These are phyloP conservation scores for Lethrus apterus DNA, from an alignment of 1,140 invertebrate species.

Conservation along the genomic window DNA sequence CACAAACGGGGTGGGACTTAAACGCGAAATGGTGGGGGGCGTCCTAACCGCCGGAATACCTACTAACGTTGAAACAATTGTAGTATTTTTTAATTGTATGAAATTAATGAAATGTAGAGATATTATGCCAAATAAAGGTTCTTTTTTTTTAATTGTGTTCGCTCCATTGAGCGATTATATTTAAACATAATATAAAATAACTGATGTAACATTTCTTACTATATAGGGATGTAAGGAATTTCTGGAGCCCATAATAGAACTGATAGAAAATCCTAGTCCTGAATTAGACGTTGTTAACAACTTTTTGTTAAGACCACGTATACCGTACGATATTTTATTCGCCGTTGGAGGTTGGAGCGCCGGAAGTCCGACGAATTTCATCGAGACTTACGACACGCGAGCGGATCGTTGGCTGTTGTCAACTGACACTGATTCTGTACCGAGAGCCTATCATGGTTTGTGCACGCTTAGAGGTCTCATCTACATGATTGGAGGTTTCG, in stretches of 20 bases:
- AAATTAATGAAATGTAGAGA: too few relatives aligned
- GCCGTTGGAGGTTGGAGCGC: constrained; percentile 74
- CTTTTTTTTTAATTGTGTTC: too few relatives aligned
- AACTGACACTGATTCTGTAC: constrained; percentile 51
- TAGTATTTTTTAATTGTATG: too few relatives aligned
- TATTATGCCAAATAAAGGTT: too few relatives aligned
- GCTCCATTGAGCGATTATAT: too few relatives aligned
- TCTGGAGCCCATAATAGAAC: constrained; percentile 24
- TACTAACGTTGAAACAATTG: too few relatives aligned
- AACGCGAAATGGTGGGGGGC: too few relatives aligned
- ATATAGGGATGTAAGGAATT: constrained; percentile 28
- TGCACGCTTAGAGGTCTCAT: constrained; percentile 59
- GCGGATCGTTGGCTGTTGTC: constrained; percentile 58
- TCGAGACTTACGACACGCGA: constrained; percentile 70
- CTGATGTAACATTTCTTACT: too few relatives aligned
- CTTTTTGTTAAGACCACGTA: constrained; percentile 52
- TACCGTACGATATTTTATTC: constrained; percentile 64
- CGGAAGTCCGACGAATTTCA: constrained; percentile 66
- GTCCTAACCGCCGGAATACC: too few relatives aligned
- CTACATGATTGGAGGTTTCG: constrained; percentile 69
- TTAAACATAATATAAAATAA: too few relatives aligned
- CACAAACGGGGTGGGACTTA: too few relatives aligned
- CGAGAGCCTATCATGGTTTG: constrained; percentile 68
- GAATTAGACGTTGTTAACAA: constrained; percentile 48
- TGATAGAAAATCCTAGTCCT: constrained; percentile 40